Evolutionary conservation across 2,888 invertebrate species (phyloP).

Genomic region (Cataglyphis rosenhaueri): DNA sequence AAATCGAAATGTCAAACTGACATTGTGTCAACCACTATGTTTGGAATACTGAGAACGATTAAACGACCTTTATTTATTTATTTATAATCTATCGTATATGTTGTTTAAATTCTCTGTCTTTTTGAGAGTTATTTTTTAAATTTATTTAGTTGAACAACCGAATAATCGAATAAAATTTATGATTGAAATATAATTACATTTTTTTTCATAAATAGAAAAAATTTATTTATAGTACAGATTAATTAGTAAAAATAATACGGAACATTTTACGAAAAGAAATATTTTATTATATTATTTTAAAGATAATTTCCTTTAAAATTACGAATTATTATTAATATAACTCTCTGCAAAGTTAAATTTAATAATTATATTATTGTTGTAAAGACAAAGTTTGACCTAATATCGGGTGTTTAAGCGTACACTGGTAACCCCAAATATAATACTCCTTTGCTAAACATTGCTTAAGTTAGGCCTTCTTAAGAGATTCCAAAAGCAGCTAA

Average conservation of each 20-base stretch:
- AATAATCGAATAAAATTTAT: not conserved
- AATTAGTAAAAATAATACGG: not conserved
- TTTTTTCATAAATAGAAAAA: not conserved
- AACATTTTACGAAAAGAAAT: not conserved
- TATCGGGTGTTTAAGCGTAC: constrained; percentile 14
- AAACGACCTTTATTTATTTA: too few relatives aligned
- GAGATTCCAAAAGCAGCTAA: constrained; percentile 38
- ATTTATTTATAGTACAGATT: not conserved
- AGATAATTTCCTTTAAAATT: not conserved
- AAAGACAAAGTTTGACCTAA: constrained; percentile 10
- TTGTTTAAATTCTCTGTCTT: too few relatives aligned
- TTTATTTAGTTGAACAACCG: not conserved
- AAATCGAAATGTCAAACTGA: too few relatives aligned
- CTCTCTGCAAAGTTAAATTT: not conserved
- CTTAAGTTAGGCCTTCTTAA: constrained; percentile 49
- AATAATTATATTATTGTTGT: not conserved
- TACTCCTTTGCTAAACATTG: constrained; percentile 54
- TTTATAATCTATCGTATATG: too few relatives aligned
- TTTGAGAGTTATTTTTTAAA: not conserved
- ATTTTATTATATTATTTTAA: too few relatives aligned
- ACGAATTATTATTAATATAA: not conserved
- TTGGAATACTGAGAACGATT: too few relatives aligned
- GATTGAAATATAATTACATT: not conserved
- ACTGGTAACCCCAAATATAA: constrained; percentile 52
- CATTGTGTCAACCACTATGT: too few relatives aligned